Conservation (phyloP, 2,888 invertebrate species). For the Rhyacophila evoluta region DNA sequence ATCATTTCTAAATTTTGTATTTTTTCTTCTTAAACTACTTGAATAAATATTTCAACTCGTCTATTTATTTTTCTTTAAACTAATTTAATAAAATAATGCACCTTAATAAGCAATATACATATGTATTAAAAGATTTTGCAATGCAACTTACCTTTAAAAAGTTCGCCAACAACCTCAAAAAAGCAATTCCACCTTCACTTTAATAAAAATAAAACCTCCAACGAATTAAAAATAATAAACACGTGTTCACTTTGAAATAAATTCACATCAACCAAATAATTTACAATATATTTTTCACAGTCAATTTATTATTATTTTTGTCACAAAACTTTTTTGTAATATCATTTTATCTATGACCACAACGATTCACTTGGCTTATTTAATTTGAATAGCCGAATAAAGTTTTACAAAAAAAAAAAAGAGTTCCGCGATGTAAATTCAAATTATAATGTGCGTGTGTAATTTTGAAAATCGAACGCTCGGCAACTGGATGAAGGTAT, state of each 20-base stretch:
- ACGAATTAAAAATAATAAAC: not conserved
- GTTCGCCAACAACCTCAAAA: not conserved
- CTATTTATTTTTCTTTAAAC: too few species aligned
- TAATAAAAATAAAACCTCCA: not conserved
- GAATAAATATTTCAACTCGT: too few species aligned
- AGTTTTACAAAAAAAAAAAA: not conserved
- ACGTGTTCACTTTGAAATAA: not conserved
- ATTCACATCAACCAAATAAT: not conserved
- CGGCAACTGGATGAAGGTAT: not conserved
- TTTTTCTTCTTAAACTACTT: too few species aligned
- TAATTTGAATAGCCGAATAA: not conserved
- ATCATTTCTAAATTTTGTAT: too few species aligned
- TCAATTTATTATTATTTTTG: not conserved
- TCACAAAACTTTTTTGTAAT: not conserved
- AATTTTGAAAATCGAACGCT: constrained; percentile 13
- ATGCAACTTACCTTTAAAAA: not conserved
- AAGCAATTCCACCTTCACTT: not conserved
- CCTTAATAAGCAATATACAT: too few species aligned
- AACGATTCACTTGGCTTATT: not conserved
- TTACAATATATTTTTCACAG: not conserved
- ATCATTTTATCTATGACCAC: not conserved
- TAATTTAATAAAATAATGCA: too few species aligned
- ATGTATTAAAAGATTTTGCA: too few species aligned
- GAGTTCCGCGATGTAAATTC: not conserved
- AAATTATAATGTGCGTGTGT: not conserved